Percentiles rank a stretch among this genome's conserved stretches.
These are phyloP conservation scores for Hemichromis elongatus DNA, from an alignment of 2,113 vertebrate species.

Conservation along the genomic window DNA sequence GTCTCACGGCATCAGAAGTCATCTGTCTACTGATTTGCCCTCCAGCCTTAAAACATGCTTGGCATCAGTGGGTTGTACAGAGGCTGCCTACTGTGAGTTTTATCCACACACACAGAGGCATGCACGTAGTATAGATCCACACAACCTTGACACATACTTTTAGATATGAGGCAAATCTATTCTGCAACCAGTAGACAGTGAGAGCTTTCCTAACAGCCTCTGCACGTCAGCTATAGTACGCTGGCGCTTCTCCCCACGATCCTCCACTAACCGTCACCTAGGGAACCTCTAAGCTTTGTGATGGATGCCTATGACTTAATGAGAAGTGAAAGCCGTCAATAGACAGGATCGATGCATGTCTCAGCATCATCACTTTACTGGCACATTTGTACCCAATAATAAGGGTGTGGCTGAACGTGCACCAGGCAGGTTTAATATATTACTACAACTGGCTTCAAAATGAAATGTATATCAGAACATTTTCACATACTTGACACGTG, in stretches of 20 bases:
- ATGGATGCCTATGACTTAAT: conserved; percentile 33
- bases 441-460: neutral
- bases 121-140: neutral
- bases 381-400: neutral
- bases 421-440: neutral
- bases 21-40: neutral
- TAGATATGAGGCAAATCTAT: neutral
- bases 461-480: neutral
- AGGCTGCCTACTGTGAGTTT: neutral
- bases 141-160: neutral
- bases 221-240: neutral
- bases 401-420: neutral
- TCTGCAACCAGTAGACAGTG: neutral
- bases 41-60: neutral
- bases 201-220: neutral
- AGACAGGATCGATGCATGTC: conserved; percentile 23
- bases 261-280: neutral
- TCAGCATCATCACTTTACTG: neutral
- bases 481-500: neutral
- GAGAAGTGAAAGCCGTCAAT: conserved; percentile 44
- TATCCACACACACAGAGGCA: neutral
- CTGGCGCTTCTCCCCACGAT: neutral
- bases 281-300: neutral
- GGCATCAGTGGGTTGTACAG: neutral
- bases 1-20: neutral